Base-by-base conservation (phyloP, 2,888 invertebrate species). In the Erynnis tages region DNA sequence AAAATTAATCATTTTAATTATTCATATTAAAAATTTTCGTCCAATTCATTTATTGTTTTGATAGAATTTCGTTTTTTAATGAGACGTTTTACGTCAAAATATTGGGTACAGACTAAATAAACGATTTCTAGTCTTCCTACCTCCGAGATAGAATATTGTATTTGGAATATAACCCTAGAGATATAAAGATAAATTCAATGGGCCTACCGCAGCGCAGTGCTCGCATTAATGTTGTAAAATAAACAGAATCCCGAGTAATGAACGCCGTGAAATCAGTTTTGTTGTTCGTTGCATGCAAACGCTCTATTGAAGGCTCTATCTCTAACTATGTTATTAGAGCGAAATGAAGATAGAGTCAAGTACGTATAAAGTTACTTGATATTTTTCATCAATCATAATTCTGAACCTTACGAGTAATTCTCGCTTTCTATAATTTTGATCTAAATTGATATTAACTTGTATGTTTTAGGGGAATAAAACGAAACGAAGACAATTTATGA, bases 141-240 rank as follows among this genome's bases (percentile, higher is more conserved):
- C 13, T 30, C 7, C 17, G 16, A 19, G n/a, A 19, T 11, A 2
- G 14, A 41, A 16, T n/a, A 14, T 29, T 10, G 14, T 41, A 41
- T 10, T 16, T 17, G 16, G 27, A 43, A 19, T 21, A 17, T 23
- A 23, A 44, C 8, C 14, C 2, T 6, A 27, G 7, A n/a, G 66
- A 67, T 71, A 60, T 58, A 64, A 57, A 66, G 68, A 76, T 76
- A 72, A 71, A 77, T 73, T 76, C 69, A 80, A 81, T 80, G 66
- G 73, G 72, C 70, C 79, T 71, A 79, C 82, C 80, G 68, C 64
- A 65, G 67, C 65, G 75, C 60, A 2, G 7, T 37, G n/a, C n/a
- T n/a, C n/a, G n/a, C n/a, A 47, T 37, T 47, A 37, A 37, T 66
- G 66, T 66, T 67, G 62, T 73, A 67, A 75, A 76, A 70, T 75